Evolutionary conservation across 2,113 vertebrate genomes (phyloP), one percentile per base, ranked within the genome.

Genomic region (Pseudopodoces humilis): DNA sequence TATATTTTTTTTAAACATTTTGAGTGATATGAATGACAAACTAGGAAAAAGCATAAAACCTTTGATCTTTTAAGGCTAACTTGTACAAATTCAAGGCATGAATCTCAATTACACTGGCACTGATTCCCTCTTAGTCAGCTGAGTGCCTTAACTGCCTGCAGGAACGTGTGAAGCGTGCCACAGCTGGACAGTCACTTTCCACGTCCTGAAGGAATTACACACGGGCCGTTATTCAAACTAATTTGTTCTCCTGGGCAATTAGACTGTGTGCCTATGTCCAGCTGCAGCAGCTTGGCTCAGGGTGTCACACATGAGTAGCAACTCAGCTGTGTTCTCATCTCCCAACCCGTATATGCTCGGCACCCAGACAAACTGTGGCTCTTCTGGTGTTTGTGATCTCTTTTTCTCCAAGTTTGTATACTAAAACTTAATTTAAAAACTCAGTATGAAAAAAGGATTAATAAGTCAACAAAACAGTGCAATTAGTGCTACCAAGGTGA

Each of bases 131-230:
- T 67, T 23, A 44, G 70, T 47, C 53, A 53, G 28, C 35, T 0
- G 9, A 55, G 55, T 2, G 18, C 50, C 33, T 58, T 9, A 83
- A 47, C 49, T 68, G 52, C 52, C 67, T 44, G 41, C 14, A 64
- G 0, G 2, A 15, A 43, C 0, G 0, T 3, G 41, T 0, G 10
- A 69, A 46, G 50, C 0, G 8, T 0, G 4, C n/a, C 43, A 62
- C 21, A 59, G 41, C 46, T 28, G 22, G 9, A 28, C 0, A 2
- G n/a, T 44, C n/a, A 70, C 50, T 4, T 91, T 10, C 31, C n/a
- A 43, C 41, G 43, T 30, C 39, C 88, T 39, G 43, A 37, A 77
- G 50, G 75, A 90, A 94, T 31, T 39, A 74, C 33, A 62, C 9
- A 44, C 0, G 2, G 15, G 31, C 10, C 39, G 41, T 30, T 86